A percentile compares a stretch with the other conserved stretches of the same genome.
Conservation (phyloP, 2,888 invertebrate genomes). For the Andrena hattorfiana region DNA sequence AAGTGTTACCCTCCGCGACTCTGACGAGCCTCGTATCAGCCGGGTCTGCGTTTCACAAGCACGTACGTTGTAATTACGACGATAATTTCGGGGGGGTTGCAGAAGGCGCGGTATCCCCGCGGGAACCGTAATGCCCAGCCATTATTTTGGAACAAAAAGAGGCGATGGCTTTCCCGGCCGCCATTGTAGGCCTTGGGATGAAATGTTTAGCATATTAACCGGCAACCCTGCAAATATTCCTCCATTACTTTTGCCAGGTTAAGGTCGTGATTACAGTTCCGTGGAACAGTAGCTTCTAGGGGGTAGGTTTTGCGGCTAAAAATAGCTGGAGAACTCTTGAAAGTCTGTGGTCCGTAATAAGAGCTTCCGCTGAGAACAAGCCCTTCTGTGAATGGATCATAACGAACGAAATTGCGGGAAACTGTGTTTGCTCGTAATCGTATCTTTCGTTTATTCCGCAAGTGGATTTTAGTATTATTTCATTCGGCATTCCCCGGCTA, state of each 20-base stretch:
- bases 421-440: not conserved
- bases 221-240: conserved; percentile 62
- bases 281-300: conserved; percentile 40
- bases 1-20: conserved; percentile 1
- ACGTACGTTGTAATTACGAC: conserved; percentile 78
- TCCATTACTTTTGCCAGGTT: conserved; percentile 59
- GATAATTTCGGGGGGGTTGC: conserved; percentile 76
- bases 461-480: conserved; percentile 5
- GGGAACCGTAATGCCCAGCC: conserved; percentile 77
- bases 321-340: conserved; percentile 43
- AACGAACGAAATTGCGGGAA: conserved; percentile 37
- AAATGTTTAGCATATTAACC: conserved; percentile 78
- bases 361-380: conserved; percentile 33
- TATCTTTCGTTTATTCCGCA: conserved; percentile 15
- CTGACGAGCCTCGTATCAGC: conserved; percentile 48
- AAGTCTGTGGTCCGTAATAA: conserved; percentile 45
- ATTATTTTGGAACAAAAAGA: conserved; percentile 79
- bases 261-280: conserved; percentile 67
- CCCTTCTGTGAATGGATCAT: conserved; percentile 33
- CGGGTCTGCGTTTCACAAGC: conserved; percentile 47
- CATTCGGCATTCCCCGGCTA: not conserved
- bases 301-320: conserved; percentile 46
- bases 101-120: conserved; percentile 68
- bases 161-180: conserved; percentile 54
- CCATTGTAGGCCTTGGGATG: conserved; percentile 72